phyloP scores from a whole-genome alignment of 2,888 invertebrate genomes.

The Notodromas monacha region DNA sequence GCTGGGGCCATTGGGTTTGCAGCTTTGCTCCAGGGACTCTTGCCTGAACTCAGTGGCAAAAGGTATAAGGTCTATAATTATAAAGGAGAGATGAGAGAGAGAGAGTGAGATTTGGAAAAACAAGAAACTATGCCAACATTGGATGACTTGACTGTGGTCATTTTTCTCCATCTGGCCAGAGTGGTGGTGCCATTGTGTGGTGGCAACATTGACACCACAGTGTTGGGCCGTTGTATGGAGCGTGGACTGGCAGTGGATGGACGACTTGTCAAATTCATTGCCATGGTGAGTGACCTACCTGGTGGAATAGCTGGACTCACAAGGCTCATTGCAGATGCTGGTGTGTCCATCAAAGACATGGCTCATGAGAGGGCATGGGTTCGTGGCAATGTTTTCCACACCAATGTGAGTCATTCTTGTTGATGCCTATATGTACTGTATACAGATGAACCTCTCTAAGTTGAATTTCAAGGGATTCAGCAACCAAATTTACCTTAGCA shows the following conservation, averaged over 20 bases:
- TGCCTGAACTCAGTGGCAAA: conserved; percentile 45
- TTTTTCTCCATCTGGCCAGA: conserved; percentile 20
- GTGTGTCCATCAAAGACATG: conserved; percentile 74
- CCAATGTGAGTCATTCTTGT: conserved; percentile 17
- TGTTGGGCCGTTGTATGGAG: conserved; percentile 54
- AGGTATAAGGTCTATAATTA: too few species aligned
- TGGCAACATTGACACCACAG: conserved; percentile 70
- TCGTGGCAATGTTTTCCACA: conserved; percentile 50
- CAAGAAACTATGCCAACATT: too few species aligned
- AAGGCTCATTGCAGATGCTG: conserved; percentile 32
- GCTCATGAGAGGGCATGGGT: conserved; percentile 87
- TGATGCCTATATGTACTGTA: too few species aligned
- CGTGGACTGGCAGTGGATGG: conserved; percentile 60
- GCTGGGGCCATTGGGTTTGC: conserved; percentile 58
- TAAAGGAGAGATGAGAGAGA: too few species aligned
- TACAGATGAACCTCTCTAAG: too few species aligned
- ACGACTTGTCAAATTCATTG: conserved; percentile 29
- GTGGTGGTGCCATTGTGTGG: conserved; percentile 52
- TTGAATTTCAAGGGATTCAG: neutral
- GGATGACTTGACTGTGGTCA: neutral
- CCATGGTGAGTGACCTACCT: conserved; percentile 49
- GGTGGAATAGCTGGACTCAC: conserved; percentile 61
- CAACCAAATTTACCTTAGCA: too few species aligned
- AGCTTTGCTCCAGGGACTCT: conserved; percentile 41
- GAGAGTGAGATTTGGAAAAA: too few species aligned